Percentiles rank a stretch among this genome's conserved stretches.
Evolutionary conservation across 2,113 vertebrate species (phyloP).

Genomic region (Rhabdomys dilectus): DNA sequence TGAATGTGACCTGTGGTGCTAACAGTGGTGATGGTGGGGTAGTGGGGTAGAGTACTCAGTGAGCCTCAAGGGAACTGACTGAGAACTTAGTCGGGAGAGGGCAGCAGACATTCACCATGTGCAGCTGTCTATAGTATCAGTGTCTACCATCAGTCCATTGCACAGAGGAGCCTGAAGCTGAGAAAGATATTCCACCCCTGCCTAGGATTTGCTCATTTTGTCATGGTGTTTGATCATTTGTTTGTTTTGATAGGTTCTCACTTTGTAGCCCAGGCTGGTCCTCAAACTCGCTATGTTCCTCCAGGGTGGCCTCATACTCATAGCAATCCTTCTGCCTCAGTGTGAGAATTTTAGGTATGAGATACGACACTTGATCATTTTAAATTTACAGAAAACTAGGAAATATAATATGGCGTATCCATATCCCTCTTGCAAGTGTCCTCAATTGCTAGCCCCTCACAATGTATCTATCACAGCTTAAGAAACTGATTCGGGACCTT

Average conservation of each 20-base stretch:
- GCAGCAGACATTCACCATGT: rapidly evolving
- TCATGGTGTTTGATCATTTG: neutral
- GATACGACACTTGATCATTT: neutral
- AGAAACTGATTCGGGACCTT: neutral
- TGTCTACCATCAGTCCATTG: neutral
- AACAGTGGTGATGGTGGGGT: neutral
- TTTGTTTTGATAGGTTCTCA: neutral
- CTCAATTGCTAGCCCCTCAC: rapidly evolving
- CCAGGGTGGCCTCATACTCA: neutral
- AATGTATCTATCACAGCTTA: neutral
- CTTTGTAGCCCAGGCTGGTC: neutral
- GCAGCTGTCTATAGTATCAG: neutral
- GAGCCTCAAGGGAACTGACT: neutral
- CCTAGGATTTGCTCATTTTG: neutral
- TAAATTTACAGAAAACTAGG: neutral
- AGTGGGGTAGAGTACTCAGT: neutral
- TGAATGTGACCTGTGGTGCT: neutral
- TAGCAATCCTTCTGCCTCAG: neutral
- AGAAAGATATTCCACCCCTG: neutral
- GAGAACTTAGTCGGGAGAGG: neutral
- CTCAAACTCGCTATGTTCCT: neutral
- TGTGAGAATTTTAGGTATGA: neutral
- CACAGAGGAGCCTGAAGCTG: neutral
- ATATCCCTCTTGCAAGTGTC: neutral
- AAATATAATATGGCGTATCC: neutral